phyloP scores from a whole-genome alignment of 2,888 invertebrate genomes.

The Aquatica leii region DNA sequence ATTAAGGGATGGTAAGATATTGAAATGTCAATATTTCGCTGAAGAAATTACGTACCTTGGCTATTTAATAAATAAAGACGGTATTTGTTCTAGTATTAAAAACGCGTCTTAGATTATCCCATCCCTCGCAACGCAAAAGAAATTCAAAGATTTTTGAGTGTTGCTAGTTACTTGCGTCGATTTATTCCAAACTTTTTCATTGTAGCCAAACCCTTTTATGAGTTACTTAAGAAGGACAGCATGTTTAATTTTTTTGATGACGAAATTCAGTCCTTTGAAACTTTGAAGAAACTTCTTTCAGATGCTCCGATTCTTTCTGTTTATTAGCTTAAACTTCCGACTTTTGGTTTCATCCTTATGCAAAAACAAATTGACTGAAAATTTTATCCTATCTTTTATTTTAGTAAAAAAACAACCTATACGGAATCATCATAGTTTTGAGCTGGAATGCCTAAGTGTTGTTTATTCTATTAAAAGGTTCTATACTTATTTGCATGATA shows the following conservation, averaged over 20 bases:
- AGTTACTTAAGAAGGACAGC: background rate
- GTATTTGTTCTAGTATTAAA: background rate
- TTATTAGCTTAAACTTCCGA: background rate
- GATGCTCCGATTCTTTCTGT: background rate
- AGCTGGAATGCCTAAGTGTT: constrained; percentile 34
- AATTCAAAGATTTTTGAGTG: constrained; percentile 20
- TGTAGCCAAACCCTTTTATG: background rate
- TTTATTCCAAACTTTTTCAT: constrained; percentile 10
- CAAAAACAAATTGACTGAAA: background rate
- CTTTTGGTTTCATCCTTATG: background rate
- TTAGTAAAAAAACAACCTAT: constrained; percentile 22
- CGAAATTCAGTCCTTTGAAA: background rate
- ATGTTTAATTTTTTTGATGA: background rate
- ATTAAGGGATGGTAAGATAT: no score
- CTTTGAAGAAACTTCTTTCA: background rate
- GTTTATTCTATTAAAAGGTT: constrained; percentile 34
- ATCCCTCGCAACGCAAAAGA: constrained; percentile 12
- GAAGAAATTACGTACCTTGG: background rate
- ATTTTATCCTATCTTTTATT: constrained; percentile 11
- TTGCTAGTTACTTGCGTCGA: constrained; percentile 18
- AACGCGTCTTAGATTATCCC: constrained; percentile 12
- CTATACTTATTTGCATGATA: constrained; percentile 33
- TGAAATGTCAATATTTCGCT: no score
- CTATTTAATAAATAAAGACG: background rate
- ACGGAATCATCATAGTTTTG: constrained; percentile 36